These are phyloP conservation scores for Calosoma granatense DNA, from an alignment of 1,140 invertebrate genomes.

Conservation along the genomic window DNA sequence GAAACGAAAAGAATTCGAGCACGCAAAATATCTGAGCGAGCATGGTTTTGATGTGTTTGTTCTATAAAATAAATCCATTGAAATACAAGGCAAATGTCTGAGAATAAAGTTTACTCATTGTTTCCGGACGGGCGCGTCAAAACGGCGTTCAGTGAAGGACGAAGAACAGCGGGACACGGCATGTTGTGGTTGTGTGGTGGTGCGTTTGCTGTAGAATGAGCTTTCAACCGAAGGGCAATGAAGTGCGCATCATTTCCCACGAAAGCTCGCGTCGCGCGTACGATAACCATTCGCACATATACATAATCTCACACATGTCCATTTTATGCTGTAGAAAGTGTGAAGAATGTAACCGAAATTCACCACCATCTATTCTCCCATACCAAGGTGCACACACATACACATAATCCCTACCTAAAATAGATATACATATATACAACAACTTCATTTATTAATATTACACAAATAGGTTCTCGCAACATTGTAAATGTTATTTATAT, in stretches of 20 bases:
- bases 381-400: too few species aligned
- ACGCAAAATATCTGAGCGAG: not conserved
- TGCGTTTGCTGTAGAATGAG: too few species aligned
- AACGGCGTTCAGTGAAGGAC: not conserved
- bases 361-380: too few species aligned
- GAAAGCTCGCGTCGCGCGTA: not conserved
- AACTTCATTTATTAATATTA: too few species aligned
- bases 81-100: conserved; percentile 19
- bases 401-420: too few species aligned
- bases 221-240: not conserved
- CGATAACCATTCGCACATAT: not conserved
- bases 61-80: conserved; percentile 17
- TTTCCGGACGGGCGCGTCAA: conserved; percentile 15
- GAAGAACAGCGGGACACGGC: conserved; percentile 2
- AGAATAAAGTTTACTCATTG: conserved; percentile 19
- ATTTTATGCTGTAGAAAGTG: too few species aligned
- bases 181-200: not conserved
- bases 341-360: too few species aligned
- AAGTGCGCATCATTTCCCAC: conserved; percentile 5
- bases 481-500: too few species aligned
- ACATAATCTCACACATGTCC: too few species aligned
- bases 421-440: too few species aligned
- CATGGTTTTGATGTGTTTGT: conserved; percentile 11
- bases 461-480: too few species aligned
- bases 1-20: not conserved